phyloP scores from a whole-genome alignment of 2,888 invertebrate genomes.

The Psylliodes chrysocephalus region DNA sequence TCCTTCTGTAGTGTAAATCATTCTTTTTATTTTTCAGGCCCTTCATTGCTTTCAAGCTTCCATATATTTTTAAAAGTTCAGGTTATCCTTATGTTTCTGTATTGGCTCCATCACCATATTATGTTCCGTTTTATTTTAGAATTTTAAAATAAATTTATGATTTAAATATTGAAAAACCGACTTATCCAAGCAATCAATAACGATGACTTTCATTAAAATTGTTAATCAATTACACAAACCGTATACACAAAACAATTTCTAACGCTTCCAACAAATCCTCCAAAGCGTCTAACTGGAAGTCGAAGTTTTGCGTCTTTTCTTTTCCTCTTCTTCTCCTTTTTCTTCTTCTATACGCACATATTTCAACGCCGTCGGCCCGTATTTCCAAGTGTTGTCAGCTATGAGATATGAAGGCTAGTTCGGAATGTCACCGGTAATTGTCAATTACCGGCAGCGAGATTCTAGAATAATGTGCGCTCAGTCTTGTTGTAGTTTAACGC shows the following conservation, averaged over 20 bases:
- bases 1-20: too few species aligned
- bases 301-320: conserved; percentile 10
- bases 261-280: background rate
- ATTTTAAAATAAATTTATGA: too few species aligned
- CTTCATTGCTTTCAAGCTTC: too few species aligned
- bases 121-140: too few species aligned
- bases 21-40: too few species aligned
- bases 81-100: too few species aligned
- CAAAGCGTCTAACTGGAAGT: conserved; percentile 18
- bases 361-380: conserved; percentile 39
- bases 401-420: conserved; percentile 45
- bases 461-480: conserved; percentile 33
- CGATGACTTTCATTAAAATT: too few species aligned
- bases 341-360: conserved; percentile 35
- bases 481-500: conserved; percentile 18
- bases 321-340: conserved; percentile 24
- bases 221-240: background rate
- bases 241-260: background rate
- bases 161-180: too few species aligned
- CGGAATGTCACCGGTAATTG: conserved; percentile 47
- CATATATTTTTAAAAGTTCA: too few species aligned
- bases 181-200: too few species aligned
- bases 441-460: conserved; percentile 42
- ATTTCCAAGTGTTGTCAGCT: conserved; percentile 44
- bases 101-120: too few species aligned